Evolutionary conservation across 2,888 invertebrate genomes (phyloP).

Genomic region (Rhingia rostrata): DNA sequence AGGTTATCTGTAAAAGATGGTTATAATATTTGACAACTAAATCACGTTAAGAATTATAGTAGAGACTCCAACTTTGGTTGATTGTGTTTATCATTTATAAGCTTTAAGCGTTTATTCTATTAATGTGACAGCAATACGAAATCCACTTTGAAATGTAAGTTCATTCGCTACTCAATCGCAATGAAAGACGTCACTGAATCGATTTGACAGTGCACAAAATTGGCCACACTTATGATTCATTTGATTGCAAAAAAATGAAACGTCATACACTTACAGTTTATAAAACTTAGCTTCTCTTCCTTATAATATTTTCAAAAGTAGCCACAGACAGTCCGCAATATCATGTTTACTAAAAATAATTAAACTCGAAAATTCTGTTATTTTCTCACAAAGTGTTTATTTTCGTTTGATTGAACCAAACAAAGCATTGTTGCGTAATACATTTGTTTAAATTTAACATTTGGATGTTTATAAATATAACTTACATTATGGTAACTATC

Average conservation of each 20-base stretch:
- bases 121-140: too few relatives aligned
- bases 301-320: slow-evolving; percentile 44
- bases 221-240: background rate
- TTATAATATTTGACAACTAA: too few relatives aligned
- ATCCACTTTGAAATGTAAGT: too few relatives aligned
- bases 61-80: too few relatives aligned
- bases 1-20: too few relatives aligned
- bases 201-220: background rate
- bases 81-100: too few relatives aligned
- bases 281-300: slow-evolving; percentile 22
- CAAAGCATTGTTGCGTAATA: slow-evolving; percentile 44
- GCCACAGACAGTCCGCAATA: slow-evolving; percentile 38
- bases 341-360: slow-evolving; percentile 49
- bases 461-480: slow-evolving; percentile 35
- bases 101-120: too few relatives aligned
- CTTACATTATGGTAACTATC: slow-evolving; percentile 22
- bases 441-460: slow-evolving; percentile 52
- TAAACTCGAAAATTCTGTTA: slow-evolving; percentile 49
- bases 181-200: too few relatives aligned
- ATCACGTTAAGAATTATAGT: too few relatives aligned
- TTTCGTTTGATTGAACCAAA: slow-evolving; percentile 42
- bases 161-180: too few relatives aligned
- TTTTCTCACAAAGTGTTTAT: slow-evolving; percentile 28
- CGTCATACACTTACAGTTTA: slow-evolving; percentile 23
- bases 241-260: background rate